Conservation (phyloP, 2,113 vertebrate genomes). For the Tretioscincus oriximinensis region DNA sequence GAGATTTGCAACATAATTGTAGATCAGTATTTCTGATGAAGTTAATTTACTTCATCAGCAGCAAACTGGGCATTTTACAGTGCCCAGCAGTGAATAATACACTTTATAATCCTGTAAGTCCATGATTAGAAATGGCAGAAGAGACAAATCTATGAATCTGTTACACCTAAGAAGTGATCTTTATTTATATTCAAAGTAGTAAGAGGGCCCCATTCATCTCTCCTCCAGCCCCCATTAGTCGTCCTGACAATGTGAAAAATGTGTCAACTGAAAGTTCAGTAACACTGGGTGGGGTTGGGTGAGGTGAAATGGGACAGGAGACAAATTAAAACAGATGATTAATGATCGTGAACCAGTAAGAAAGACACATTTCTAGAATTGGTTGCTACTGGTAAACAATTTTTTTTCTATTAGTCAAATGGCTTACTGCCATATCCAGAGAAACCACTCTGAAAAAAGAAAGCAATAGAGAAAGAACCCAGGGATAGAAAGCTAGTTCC, state of each 20-base stretch:
- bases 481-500: not conserved
- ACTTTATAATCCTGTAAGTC: not conserved
- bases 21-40: not conserved
- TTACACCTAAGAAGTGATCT: not conserved
- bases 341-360: not conserved
- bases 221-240: accelerated
- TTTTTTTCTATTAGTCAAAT: conserved; percentile 19
- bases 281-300: too few species aligned
- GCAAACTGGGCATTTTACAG: too few species aligned
- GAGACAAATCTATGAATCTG: not conserved
- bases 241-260: not conserved
- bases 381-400: conserved; percentile 39
- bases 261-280: conserved; percentile 17
- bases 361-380: not conserved
- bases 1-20: not conserved
- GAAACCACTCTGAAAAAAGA: not conserved
- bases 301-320: not conserved
- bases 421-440: not conserved
- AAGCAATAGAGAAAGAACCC: conserved; percentile 8
- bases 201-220: not conserved
- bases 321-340: not conserved
- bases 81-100: conserved; percentile 16
- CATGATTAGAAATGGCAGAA: not conserved
- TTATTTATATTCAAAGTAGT: accelerated
- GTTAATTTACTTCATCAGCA: not conserved